A percentile compares a stretch with the other conserved stretches of the same genome.
phyloP scores from a whole-genome alignment of 2,113 vertebrate species.

The Dipodomys ordii region DNA sequence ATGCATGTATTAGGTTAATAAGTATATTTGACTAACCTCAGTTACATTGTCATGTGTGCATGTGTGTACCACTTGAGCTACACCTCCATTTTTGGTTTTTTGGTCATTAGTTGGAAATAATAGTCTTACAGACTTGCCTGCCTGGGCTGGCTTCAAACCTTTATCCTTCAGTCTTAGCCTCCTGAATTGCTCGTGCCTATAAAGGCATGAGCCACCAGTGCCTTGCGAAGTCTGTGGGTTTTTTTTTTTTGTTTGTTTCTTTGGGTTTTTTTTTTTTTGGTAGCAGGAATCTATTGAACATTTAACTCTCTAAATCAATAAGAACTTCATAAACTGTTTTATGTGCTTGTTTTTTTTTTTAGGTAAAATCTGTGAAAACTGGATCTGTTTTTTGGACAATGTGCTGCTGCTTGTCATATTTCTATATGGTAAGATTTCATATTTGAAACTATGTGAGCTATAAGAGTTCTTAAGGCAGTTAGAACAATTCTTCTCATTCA shows the following conservation, averaged over 20 bases:
- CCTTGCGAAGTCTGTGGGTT: too few species aligned
- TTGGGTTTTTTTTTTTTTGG: neutral
- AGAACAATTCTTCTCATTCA: neutral
- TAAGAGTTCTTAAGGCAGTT: neutral
- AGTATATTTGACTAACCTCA: neutral
- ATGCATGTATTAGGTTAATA: neutral
- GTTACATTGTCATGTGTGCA: neutral
- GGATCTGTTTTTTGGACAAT: slow-evolving; percentile 98
- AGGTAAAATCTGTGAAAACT: slow-evolving; percentile 99
- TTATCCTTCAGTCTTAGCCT: too few species aligned
- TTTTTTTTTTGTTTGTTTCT: too few species aligned
- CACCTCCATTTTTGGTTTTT: too few species aligned
- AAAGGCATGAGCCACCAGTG: too few species aligned
- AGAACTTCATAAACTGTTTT: slow-evolving; percentile 50
- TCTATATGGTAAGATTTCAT: slow-evolving; percentile 95
- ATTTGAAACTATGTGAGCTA: neutral
- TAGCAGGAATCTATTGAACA: neutral
- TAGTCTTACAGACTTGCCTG: too few species aligned
- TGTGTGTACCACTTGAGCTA: too few species aligned
- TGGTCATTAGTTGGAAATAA: too few species aligned
- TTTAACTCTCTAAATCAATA: neutral
- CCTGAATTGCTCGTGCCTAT: too few species aligned
- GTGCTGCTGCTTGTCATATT: slow-evolving; percentile 97
- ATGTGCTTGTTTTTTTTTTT: slow-evolving; percentile 66
- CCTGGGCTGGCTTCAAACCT: too few species aligned